Conservation (phyloP, 2,888 invertebrate genomes). For the Tetranychus truncatus region DNA sequence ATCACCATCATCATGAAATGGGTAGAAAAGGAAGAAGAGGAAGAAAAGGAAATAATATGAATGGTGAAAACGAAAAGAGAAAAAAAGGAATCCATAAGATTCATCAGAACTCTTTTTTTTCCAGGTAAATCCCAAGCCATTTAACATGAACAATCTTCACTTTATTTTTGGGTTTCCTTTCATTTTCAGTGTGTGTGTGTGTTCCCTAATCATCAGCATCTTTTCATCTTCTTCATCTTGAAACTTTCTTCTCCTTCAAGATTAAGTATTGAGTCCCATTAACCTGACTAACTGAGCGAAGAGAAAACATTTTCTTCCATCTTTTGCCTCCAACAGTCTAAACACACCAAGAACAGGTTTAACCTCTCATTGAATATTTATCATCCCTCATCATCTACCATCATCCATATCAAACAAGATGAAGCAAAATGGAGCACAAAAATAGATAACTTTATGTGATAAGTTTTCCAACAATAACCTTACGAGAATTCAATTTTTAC, state of each 20-base stretch:
- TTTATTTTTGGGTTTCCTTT: not conserved
- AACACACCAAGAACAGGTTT: not conserved
- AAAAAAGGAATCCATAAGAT: not conserved
- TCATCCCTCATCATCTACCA: not conserved
- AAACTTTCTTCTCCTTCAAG: not conserved
- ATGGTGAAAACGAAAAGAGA: not conserved
- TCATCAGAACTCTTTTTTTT: not conserved
- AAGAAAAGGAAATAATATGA: no score
- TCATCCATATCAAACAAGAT: not conserved
- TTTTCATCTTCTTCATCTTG: not conserved
- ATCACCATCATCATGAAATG: no score
- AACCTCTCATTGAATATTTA: not conserved
- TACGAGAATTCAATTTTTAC: no score
- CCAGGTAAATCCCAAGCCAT: slow-evolving; percentile 1
- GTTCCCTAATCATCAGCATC: not conserved
- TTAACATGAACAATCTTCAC: not conserved
- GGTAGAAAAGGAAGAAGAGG: no score
- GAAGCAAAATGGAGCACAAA: not conserved
- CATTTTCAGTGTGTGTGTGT: not conserved
- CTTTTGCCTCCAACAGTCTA: not conserved
- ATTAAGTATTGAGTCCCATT: not conserved
- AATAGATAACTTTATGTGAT: no score
- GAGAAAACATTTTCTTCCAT: not conserved
- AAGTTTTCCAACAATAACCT: no score
- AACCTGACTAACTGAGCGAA: not conserved